Base-by-base conservation (phyloP, 2,888 invertebrate genomes). In the Choreutis nemorana region DNA sequence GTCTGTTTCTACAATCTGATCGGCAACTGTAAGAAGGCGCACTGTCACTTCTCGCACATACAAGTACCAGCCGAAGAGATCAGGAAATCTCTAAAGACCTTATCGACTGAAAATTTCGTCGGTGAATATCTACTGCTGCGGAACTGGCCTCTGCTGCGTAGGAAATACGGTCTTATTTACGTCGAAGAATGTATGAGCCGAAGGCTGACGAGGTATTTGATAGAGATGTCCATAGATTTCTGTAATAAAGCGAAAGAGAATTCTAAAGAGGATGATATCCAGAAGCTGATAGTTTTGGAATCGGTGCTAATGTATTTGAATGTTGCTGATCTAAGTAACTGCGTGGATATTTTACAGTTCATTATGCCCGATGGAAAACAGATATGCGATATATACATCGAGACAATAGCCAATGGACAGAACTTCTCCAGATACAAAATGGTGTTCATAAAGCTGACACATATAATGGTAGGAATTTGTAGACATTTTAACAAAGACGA, bases 341-440 rank as follows among this genome's bases (percentile, higher is more conserved):
- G 43, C 30, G 50, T 45, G 3, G 57, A 68, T 29, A 36, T 64
- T 3, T 45, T 73, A 1, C 40, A 32, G n/a, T 45, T 34, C 12
- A 22, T 33, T 2, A 20, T 50, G 1, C 3, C 34, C 2, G 13
- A 39, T 2, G 30, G 29, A 1, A 21, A 34, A 1, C 18, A 46
- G 2, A 34, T 73, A 2, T 72, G 71, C 26, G 65, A 71, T 12
- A 37, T 46, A 0, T 60, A 65, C 3, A 52, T 77, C 45, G 33
- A 47, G 10, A 42, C 49, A 0, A 55, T 77, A 31, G 63, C 67
- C 0, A 40, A 51, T 4, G 62, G 72, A 2, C 67, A 62, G 27
- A 77, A 78, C 40, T 75, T 78, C 39, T 52, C 62, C 1, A 51
- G 70, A 4, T 78, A 75, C 40, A 68, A 61, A 37, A 16, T 18